A percentile compares a stretch with the other conserved stretches of the same genome.
These are phyloP conservation scores for Spisula solida DNA, from an alignment of 2,888 invertebrate species.

Conservation along the genomic window DNA sequence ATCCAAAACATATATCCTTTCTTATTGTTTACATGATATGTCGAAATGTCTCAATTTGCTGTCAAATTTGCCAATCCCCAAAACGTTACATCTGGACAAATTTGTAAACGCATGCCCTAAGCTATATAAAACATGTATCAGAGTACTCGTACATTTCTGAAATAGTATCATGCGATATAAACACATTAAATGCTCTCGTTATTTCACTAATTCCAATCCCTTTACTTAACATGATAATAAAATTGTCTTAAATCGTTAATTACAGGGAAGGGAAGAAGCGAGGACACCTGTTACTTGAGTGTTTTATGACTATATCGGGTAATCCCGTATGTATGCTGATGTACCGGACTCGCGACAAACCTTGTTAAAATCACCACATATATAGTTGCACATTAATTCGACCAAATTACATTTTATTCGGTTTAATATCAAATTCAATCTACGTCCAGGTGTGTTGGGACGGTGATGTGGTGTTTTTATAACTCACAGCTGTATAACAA, in stretches of 20 bases:
- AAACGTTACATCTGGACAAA: neutral
- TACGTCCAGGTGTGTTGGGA: conserved; percentile 58
- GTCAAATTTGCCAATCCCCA: neutral
- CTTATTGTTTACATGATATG: neutral
- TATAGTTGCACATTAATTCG: conserved; percentile 66
- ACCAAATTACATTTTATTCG: conserved; percentile 67
- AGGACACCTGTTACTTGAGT: conserved; percentile 43
- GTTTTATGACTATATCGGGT: conserved; percentile 34
- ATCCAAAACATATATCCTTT: neutral
- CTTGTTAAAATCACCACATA: conserved; percentile 63
- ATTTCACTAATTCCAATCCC: conserved; percentile 18
- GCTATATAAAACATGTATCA: neutral
- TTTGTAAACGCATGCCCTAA: neutral
- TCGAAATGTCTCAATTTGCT: neutral
- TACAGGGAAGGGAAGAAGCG: neutral
- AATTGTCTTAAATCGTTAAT: conserved; percentile 37
- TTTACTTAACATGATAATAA: conserved; percentile 27
- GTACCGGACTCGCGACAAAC: conserved; percentile 28
- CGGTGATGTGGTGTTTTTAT: conserved; percentile 54
- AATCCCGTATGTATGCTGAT: conserved; percentile 8
- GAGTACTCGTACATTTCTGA: conserved; percentile 5
- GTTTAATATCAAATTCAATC: conserved; percentile 66
- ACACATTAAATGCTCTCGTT: neutral
- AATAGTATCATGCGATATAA: neutral
- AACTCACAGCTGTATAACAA: conserved; percentile 50